A percentile compares a stretch with the other conserved stretches of the same genome.
Conservation (phyloP, 92 coral and sea anemone species). For the Phenganax subtilis region DNA sequence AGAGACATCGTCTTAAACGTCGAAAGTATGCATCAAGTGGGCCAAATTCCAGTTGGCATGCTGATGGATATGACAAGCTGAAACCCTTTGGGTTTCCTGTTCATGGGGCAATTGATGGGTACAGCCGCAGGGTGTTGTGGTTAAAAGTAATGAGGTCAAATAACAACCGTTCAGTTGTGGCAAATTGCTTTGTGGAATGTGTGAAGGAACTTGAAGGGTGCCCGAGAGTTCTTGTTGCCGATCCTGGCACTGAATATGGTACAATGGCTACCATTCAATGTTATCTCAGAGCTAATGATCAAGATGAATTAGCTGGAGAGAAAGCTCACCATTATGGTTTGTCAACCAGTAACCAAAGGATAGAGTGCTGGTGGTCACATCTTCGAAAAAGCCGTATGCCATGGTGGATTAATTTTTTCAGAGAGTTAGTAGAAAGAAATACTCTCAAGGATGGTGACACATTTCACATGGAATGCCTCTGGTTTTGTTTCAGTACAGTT, state of each 20-base stretch:
- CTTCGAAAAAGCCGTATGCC: background rate
- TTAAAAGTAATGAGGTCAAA: background rate
- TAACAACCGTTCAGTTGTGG: background rate
- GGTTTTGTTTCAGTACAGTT: background rate
- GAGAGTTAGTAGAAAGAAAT: background rate
- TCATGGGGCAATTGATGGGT: conserved; percentile 8
- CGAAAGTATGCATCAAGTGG: conserved; percentile 44
- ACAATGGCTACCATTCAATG: background rate
- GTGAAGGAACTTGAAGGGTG: background rate
- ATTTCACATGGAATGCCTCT: background rate
- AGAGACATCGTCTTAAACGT: conserved; percentile 51
- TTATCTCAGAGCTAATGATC: background rate
- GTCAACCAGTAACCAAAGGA: background rate
- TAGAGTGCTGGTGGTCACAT: background rate
- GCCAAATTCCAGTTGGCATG: conserved; percentile 41
- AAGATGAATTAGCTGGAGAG: background rate
- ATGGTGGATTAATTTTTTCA: conserved; percentile 1
- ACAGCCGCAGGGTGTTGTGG: background rate
- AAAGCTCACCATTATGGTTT: background rate
- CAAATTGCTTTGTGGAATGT: background rate
- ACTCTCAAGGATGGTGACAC: background rate
- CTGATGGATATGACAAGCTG: background rate
- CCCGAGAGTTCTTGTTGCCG: background rate
- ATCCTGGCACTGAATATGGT: background rate
- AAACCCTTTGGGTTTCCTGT: conserved; percentile 2